phyloP scores from a whole-genome alignment of 2,888 invertebrate species.

The Erpobdella octoculata region DNA sequence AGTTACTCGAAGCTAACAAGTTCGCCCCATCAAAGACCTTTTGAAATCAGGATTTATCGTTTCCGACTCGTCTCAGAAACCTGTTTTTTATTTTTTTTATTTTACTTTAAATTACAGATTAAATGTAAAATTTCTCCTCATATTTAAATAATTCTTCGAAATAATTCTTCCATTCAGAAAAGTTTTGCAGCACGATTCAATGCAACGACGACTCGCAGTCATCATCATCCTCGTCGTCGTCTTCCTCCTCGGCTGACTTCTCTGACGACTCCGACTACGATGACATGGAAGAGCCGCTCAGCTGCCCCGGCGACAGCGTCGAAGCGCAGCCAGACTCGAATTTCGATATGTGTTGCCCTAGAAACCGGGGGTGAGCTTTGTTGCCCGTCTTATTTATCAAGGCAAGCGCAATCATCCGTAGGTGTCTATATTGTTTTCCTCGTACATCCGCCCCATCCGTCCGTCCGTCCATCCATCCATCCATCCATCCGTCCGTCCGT shows the following conservation, averaged over 20 bases:
- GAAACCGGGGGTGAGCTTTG: neutral
- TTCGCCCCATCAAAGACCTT: too few relatives aligned
- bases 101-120: too few relatives aligned
- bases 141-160: too few relatives aligned
- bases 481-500: too few relatives aligned
- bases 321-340: neutral
- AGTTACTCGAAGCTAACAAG: too few relatives aligned
- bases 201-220: conserved; percentile 11
- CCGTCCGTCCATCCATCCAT: too few relatives aligned
- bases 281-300: neutral
- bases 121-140: too few relatives aligned
- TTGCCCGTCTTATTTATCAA: neutral
- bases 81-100: neutral
- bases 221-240: neutral
- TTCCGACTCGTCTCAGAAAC: neutral
- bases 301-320: conserved; percentile 5
- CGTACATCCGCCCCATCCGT: too few relatives aligned
- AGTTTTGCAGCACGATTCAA: conserved; percentile 6
- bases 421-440: too few relatives aligned
- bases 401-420: too few relatives aligned
- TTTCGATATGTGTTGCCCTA: conserved; percentile 11
- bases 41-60: too few relatives aligned
- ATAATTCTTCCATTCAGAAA: neutral
- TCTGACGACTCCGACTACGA: neutral
- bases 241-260: neutral